These are phyloP conservation scores for Psettodes erumei DNA, from an alignment of 2,113 vertebrate species.

Conservation along the genomic window DNA sequence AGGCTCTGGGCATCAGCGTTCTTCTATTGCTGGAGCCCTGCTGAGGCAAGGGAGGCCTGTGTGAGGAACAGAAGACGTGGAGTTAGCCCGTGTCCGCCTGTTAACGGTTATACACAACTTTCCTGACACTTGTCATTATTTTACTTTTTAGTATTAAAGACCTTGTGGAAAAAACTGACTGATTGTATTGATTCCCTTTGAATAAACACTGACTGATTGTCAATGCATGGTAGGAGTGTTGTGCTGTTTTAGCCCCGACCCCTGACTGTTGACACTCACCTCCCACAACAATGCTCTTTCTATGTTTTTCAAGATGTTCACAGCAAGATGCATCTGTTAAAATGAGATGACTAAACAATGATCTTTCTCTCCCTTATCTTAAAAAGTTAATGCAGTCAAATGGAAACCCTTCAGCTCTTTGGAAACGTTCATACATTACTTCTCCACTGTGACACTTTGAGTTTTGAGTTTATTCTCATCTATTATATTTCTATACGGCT, in stretches of 20 bases:
- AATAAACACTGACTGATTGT: background rate
- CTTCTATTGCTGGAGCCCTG: background rate
- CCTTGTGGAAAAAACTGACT: background rate
- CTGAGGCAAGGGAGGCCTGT: constrained; percentile 35
- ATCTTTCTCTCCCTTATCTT: background rate
- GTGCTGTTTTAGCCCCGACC: background rate
- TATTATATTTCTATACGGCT: background rate
- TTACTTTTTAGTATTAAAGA: background rate
- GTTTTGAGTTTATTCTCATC: background rate
- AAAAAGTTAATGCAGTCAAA: background rate
- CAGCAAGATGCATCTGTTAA: background rate
- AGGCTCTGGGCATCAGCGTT: background rate
- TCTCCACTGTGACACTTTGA: background rate
- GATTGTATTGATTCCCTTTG: background rate
- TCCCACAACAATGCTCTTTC: constrained; percentile 5
- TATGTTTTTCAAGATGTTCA: background rate
- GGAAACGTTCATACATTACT: background rate
- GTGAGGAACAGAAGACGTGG: background rate
- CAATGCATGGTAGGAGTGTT: background rate
- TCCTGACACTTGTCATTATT: background rate
- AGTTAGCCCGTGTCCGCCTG: background rate
- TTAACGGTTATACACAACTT: background rate
- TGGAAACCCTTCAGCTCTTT: background rate
- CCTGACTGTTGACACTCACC: background rate
- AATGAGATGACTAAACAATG: background rate